These are phyloP conservation scores for Chondrilla cf. caribensis DNA, from an alignment of 37 sponge, comb jelly and placozoan species.

Conservation along the genomic window DNA sequence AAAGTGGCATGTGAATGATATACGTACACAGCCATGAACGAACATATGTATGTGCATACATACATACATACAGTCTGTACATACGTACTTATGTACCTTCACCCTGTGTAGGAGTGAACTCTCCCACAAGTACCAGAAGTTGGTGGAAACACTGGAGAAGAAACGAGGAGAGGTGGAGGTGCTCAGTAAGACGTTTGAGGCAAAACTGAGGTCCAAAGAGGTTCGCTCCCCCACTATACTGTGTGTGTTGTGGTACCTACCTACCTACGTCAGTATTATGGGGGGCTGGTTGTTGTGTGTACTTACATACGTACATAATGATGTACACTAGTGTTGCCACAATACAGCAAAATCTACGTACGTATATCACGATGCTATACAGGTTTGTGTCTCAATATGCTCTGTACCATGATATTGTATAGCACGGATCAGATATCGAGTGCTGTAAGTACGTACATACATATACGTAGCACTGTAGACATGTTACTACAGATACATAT, in stretches of 20 bases:
- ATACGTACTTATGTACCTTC: too few relatives aligned
- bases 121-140: slow-evolving; percentile 44
- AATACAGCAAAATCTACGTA: too few relatives aligned
- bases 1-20: neutral
- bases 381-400: too few relatives aligned
- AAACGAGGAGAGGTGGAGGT: slow-evolving; percentile 56
- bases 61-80: neutral
- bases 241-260: too few relatives aligned
- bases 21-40: neutral
- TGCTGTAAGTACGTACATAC: slow-evolving; percentile 10
- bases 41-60: neutral
- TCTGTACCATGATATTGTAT: too few relatives aligned
- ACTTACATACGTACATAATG: too few relatives aligned
- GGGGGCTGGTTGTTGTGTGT: neutral
- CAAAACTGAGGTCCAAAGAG: slow-evolving; percentile 49
- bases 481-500: neutral
- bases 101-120: slow-evolving; percentile 51
- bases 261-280: neutral
- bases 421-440: too few relatives aligned
- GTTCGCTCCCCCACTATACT: slow-evolving; percentile 16
- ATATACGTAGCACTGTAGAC: neutral
- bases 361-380: too few relatives aligned
- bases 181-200: slow-evolving; percentile 60
- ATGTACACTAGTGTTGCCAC: too few relatives aligned
- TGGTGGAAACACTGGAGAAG: slow-evolving; percentile 42